Conservation (phyloP, 2,113 vertebrate genomes). For the Passer montanus region DNA sequence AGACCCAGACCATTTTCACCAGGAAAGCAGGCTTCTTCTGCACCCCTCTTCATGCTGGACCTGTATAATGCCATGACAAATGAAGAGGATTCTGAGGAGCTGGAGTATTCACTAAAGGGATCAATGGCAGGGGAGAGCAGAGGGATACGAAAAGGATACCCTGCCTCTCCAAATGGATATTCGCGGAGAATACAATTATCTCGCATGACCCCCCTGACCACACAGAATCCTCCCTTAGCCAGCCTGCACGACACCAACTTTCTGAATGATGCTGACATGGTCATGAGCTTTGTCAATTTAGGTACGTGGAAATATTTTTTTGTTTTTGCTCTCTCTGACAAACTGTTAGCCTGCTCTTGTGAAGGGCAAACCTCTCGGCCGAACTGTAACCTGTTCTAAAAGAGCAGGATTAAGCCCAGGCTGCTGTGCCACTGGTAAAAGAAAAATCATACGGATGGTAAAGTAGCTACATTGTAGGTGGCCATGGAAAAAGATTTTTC, state of each 20-base stretch:
- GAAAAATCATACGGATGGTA: slow-evolving; percentile 42
- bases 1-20: slow-evolving; percentile 96
- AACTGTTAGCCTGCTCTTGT: background rate
- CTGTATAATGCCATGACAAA: slow-evolving; percentile 97
- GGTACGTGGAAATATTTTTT: slow-evolving; percentile 81
- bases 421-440: slow-evolving; percentile 11
- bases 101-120: slow-evolving; percentile 79
- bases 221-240: slow-evolving; percentile 86
- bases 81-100: slow-evolving; percentile 85
- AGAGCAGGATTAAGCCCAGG: background rate
- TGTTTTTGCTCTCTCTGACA: slow-evolving; percentile 41
- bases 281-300: slow-evolving; percentile 99
- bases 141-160: slow-evolving; percentile 81
- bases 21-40: slow-evolving; percentile 94
- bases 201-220: slow-evolving; percentile 76
- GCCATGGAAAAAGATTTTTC: slow-evolving; percentile 64
- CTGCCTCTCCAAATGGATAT: slow-evolving; percentile 85
- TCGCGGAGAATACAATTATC: slow-evolving; percentile 85
- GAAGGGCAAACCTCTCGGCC: background rate
- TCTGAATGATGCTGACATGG: slow-evolving; percentile 98
- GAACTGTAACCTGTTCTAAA: background rate
- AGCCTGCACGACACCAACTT: slow-evolving; percentile 93
- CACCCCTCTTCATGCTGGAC: slow-evolving; percentile 99
- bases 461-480: slow-evolving; percentile 75
- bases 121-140: slow-evolving; percentile 80